Conservation (phyloP, 2,797 vertebrate genomes). For the Alauda arvensis region DNA sequence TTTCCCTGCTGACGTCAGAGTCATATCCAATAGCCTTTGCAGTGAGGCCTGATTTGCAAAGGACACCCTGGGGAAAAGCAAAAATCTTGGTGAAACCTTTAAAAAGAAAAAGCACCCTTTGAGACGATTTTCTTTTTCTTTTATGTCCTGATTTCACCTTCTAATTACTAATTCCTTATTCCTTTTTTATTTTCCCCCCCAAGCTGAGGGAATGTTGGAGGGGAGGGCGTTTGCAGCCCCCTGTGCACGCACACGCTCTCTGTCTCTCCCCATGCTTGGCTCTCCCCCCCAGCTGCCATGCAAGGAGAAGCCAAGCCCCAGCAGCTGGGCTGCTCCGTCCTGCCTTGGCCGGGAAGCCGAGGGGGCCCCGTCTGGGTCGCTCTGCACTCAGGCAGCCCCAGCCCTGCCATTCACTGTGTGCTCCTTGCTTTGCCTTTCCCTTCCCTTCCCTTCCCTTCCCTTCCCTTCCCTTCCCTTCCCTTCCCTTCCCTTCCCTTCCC, state of each 20-base stretch:
- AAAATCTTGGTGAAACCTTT: slow-evolving; percentile 36
- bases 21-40: slow-evolving; percentile 48
- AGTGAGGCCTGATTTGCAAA: slow-evolving; percentile 56
- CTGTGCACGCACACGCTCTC: background rate
- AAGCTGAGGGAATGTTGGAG: background rate
- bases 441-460: accelerated
- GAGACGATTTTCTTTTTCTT: background rate
- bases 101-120: slow-evolving; percentile 44
- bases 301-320: slow-evolving; percentile 50
- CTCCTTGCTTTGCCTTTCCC: background rate
- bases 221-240: background rate
- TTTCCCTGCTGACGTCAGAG: slow-evolving; percentile 48
- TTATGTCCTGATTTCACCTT: slow-evolving; percentile 61
- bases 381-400: slow-evolving; percentile 19
- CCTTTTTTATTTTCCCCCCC: background rate
- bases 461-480: accelerated
- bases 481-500: background rate
- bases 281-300: slow-evolving; percentile 45
- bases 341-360: slow-evolving; percentile 61
- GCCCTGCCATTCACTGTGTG: background rate
- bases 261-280: slow-evolving; percentile 20
- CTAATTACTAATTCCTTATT: background rate
- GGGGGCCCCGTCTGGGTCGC: slow-evolving; percentile 66
- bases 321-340: slow-evolving; percentile 64
- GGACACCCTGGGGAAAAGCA: slow-evolving; percentile 47